Base-by-base conservation (phyloP, 2,113 vertebrate species). In the Naja naja region DNA sequence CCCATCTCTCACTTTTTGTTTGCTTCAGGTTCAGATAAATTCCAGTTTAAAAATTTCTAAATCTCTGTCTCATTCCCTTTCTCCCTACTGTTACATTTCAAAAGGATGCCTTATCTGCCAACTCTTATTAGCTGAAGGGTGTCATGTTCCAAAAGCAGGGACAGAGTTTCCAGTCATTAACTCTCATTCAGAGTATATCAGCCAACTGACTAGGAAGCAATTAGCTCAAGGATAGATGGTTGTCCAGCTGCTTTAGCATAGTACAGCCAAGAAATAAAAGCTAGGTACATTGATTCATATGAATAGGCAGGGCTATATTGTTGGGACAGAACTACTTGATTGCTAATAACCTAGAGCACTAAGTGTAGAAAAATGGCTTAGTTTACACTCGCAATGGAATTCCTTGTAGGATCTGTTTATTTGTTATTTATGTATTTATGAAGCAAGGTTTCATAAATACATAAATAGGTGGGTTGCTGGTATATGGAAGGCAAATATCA, bases 111-210 rank as follows among this genome's bases (percentile, higher is more conserved):
- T 91, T 85, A 85, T 85, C 69, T 91, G 90, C 52, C 64, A 85
- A 43, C 69, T 45, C 49, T 14, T 39, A 91, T 85, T 85, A 85
- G 49, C 49, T 85, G 90, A 91, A 91, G 34, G 69, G 90, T 91
- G 49, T 91, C 89, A 64, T 91, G 49, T 91, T 85, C n/a, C 12
- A 85, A 91, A 91, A 39, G 22, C 69, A 85, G 90, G n/a, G 22
- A 49, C 7, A 90, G n/a, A 54, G 52, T 91, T 91, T 81, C 52
- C 69, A 91, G 69, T 54, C 52, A 91, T 91, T 91, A 91, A 91
- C 52, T 85, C 23, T 53, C 90, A 85, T 91, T 55, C 49, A 91
- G 52, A 39, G 1, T 54, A 85, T 91, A 55, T 56, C 64, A 54
- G 25, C 90, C 39, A 85, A 85, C 53, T 81, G 3, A 85, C 55